Evolutionary conservation across 2,113 vertebrate species (phyloP), one percentile per base, ranked within the genome.

Genomic region (Paramisgurnus dabryanus): DNA sequence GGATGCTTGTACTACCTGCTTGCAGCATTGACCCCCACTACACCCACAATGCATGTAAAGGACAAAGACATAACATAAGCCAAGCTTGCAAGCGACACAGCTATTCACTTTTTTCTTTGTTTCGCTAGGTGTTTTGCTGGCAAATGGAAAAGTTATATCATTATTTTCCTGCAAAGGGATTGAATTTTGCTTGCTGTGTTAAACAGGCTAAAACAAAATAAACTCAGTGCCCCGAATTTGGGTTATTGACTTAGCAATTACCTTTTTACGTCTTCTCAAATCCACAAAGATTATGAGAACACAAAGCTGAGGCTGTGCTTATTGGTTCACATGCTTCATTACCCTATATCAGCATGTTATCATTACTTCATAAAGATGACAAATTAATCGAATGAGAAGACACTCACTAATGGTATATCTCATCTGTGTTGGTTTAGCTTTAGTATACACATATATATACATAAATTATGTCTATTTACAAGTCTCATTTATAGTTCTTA

Each of bases 31-130:
- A 91, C 90, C 88, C 85, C 81, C 80, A 41, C 60, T 79, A 82
- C 67, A 88, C 86, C 85, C 82, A 67, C 68, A 50, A 85, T 82
- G 81, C 64, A 87, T 78, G 83, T 88, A 84, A 88, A 90, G 88
- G 88, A 79, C 84, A 86, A 84, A 89, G 82, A 86, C 88, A 89
- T 91, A 90, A 87, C 82, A 84, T 79, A 82, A 80, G 76, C 84
- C 79, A 81, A 80, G 84, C 82, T 75, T 79, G 79, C 82, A 86
- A 68, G 60, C 86, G 84, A 84, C 85, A 34, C 43, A 76, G 83
- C 85, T 82, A 79, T 84, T 83, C 82, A 80, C 22, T 18, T 47
- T 60, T n/a, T 66, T 87, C 87, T 85, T 87, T 84, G 87, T 89
- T 83, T 82, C 4, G n/a, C 77, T 83, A 88, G 91, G 87, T 89